A percentile compares a stretch with the other conserved stretches of the same genome.
These are phyloP conservation scores for Dicycla oo DNA, from an alignment of 2,888 invertebrate species.

Conservation along the genomic window DNA sequence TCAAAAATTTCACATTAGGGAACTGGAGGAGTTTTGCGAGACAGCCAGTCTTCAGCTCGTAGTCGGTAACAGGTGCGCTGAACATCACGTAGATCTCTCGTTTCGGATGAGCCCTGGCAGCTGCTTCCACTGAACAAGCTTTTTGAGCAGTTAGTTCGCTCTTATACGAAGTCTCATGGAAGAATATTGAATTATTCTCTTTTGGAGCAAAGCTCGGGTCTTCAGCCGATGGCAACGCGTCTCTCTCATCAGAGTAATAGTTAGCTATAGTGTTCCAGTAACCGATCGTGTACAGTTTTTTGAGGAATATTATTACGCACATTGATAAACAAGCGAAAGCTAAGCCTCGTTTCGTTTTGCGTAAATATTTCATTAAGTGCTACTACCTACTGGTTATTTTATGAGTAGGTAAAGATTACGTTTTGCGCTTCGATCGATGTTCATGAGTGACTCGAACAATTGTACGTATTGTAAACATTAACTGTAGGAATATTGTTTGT, in stretches of 20 bases:
- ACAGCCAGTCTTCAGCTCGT: slow-evolving; percentile 21
- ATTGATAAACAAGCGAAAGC: slow-evolving; percentile 26
- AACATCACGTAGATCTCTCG: slow-evolving; percentile 90
- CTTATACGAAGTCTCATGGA: slow-evolving; percentile 91
- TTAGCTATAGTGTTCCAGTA: slow-evolving; percentile 12
- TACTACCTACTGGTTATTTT: slow-evolving; percentile 4
- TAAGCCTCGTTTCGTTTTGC: slow-evolving; percentile 21
- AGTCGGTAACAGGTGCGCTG: slow-evolving; percentile 39
- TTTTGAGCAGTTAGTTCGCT: slow-evolving; percentile 90
- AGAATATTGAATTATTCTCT: slow-evolving; percentile 88
- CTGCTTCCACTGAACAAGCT: slow-evolving; percentile 93
- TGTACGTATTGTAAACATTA: slow-evolving; percentile 2
- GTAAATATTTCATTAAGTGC: slow-evolving; percentile 34
- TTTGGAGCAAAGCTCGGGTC: slow-evolving; percentile 58
- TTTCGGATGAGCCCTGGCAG: slow-evolving; percentile 91
- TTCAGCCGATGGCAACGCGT: slow-evolving; percentile 66
- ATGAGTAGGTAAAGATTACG: not conserved
- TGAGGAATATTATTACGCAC: slow-evolving; percentile 10
- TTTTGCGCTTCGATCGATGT: not conserved
- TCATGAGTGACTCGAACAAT: not conserved
- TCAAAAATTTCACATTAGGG: slow-evolving; percentile 47
- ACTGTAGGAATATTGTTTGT: not conserved
- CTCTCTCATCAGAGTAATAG: slow-evolving; percentile 41
- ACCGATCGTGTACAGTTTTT: slow-evolving; percentile 1
- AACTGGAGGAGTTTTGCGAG: slow-evolving; percentile 37